A percentile compares a stretch with the other conserved stretches of the same genome.
Conservation (phyloP, 2,888 invertebrate genomes). For the Octodonta nipae region DNA sequence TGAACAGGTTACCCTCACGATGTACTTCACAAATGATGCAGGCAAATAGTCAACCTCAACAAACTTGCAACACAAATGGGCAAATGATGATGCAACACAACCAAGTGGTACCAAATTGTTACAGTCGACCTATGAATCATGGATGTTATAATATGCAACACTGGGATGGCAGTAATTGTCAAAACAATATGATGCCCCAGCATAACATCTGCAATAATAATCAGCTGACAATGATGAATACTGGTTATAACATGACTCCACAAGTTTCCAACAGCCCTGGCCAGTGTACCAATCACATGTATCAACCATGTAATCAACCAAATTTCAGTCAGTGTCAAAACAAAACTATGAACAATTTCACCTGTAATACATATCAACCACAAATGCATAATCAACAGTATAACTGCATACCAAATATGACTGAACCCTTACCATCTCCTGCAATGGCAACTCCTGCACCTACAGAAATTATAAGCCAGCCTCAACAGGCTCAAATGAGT, state of each 20-base stretch:
- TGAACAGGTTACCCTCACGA: conserved; percentile 16
- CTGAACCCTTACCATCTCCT: conserved; percentile 29
- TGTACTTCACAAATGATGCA: conserved; percentile 27
- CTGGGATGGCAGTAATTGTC: conserved; percentile 20
- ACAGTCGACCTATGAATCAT: conserved; percentile 20
- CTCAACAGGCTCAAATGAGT: conserved; percentile 31
- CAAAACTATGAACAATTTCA: conserved; percentile 16
- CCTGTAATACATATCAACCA: conserved; percentile 18
- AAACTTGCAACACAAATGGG: conserved; percentile 6
- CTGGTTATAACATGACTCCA: conserved; percentile 17
- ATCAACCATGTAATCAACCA: conserved; percentile 24
- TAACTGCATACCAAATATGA: conserved; percentile 20
- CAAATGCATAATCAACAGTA: conserved; percentile 21
- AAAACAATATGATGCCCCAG: conserved; percentile 10
- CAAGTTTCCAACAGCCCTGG: conserved; percentile 10
- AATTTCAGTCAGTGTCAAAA: conserved; percentile 14
- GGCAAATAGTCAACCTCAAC: conserved; percentile 8
- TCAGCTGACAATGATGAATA: too few relatives aligned
- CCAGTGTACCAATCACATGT: conserved; percentile 21
- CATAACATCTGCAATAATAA: conserved; percentile 21
- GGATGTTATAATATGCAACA: conserved; percentile 24
- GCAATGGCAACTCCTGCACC: conserved; percentile 32
- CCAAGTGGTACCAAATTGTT: conserved; percentile 21
- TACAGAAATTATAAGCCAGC: conserved; percentile 23
- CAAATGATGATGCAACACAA: conserved; percentile 15